Evolutionary conservation across 2,797 vertebrate genomes (phyloP).

Genomic region (Cynodonichthys magdalenae): DNA sequence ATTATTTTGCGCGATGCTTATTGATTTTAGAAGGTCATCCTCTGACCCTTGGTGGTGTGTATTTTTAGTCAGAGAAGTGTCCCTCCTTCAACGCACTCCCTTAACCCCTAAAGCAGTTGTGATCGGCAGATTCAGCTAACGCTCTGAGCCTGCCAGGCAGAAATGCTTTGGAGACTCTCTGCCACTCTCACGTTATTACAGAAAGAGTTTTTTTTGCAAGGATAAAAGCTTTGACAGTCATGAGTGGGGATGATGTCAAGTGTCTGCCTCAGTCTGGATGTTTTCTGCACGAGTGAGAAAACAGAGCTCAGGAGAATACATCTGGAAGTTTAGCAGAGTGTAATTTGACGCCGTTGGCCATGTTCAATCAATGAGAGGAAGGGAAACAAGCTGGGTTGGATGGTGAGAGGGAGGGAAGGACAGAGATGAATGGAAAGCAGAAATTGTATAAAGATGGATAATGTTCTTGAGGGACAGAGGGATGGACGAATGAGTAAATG

Average conservation of each 20-base stretch:
- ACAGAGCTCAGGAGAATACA: conserved; percentile 61
- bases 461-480: conserved; percentile 18
- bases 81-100: conserved; percentile 38
- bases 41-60: conserved; percentile 58
- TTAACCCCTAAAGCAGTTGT: conserved; percentile 30
- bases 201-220: conserved; percentile 19
- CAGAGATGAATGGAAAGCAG: conserved; percentile 46
- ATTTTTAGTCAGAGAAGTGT: conserved; percentile 65
- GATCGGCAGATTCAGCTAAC: conserved; percentile 54
- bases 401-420: conserved; percentile 18
- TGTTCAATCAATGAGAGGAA: conserved; percentile 58
- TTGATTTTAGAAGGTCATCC: conserved; percentile 59
- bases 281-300: conserved; percentile 51
- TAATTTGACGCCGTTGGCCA: conserved; percentile 51
- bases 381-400: conserved; percentile 26
- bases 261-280: conserved; percentile 48
- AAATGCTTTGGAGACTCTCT: conserved; percentile 36
- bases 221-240: conserved; percentile 62
- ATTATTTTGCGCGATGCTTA: conserved; percentile 58
- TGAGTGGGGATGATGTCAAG: conserved; percentile 72
- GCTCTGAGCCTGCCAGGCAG: conserved; percentile 13
- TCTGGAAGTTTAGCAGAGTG: conserved; percentile 64
- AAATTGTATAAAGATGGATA: conserved; percentile 34
- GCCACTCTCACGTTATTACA: conserved; percentile 23
- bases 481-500: conserved; percentile 22